Evolutionary conservation across 2,888 invertebrate species (phyloP), one percentile per base, ranked within the genome.

Genomic region (Melinaea marsaeus): DNA sequence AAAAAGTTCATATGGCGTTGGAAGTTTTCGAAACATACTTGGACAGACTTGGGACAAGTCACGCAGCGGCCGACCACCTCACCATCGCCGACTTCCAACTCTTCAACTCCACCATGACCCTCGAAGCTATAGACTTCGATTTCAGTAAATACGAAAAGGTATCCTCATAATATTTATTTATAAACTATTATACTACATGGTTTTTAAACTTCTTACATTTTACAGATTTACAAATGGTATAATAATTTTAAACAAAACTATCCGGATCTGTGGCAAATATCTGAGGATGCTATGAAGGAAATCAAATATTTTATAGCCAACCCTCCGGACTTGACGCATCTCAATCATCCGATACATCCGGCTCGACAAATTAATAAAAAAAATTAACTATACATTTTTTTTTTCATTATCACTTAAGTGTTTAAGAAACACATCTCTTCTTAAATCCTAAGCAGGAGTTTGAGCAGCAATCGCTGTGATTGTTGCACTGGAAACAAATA

Each of bases 1-100:
- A 95, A 77, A 95, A 94, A 79, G 90, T 94, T 0, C 90, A 94
- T 70, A 94, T 94, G 67, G 93, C 93, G 0, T 78, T 96, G 57
- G 88, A 92, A 5, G 90, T 92, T 33, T 94, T 95, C 70, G 93
- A 95, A 71, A 94, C 93, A 0, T 95, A 95, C 78, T 78, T 95
- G 59, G 78, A 91, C 67, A 89, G 92, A 13, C 80, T 91, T 59
- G 93, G 92, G 1, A 92, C 92, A 0, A 92, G 90, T 74, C 94
- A 94, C 77, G 94, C 93, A 2, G 95, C 95, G 13, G 92, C 92
- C 62, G 92, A 95, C 73, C 83, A 93, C 69, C 74, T 95, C 58
- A 95, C 95, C 5, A 95, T 96, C 69, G 95, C 95, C 0, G 95
- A 96, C 84, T 94, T 95, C 72, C 93, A 93, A 46, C 86, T 96